Base-by-base conservation (phyloP, 2,888 invertebrate genomes). In the Meta bourneti region DNA sequence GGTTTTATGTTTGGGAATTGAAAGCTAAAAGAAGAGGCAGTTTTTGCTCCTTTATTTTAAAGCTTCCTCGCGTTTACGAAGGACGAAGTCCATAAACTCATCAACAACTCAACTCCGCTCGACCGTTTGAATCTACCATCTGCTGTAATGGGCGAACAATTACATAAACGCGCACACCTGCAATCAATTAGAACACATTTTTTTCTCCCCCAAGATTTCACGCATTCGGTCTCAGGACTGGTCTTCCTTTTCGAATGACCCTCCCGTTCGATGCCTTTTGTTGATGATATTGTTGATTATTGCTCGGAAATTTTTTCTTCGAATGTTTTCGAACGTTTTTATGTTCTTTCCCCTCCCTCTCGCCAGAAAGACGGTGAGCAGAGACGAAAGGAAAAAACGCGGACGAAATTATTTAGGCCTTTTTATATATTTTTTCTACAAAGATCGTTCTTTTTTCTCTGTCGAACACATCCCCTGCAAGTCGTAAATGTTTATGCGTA, bases 401-500 rank as follows among this genome's bases (percentile, higher is more conserved):
- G 16, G 54, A 16, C 6, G 34, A 69, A 54, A 19, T 75, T 75
- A 54, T 75, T 75, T 48, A n/a, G 48, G 48, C 51, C 77, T 52
- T 51, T 79, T 79, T 19, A 11, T n/a, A 52, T 54, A 7, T 79
- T 51, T 79, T 51, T 20, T 54, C 51, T 71, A 70, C 70, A 48
- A 70, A 72, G 16, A 20, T 79, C 20, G 20, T 49, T 61, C 34
- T 79, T 79, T 79, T 54, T 54, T 19, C 49, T 79, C 20, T 34
- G 5, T 74, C 34, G 19, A 7, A 6, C 49, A 69, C 69, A 61
- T 85, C 52, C 61, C 49, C 48, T 19, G 87, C 20, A 70, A 71
- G 61, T 87, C 87, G 80, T 87, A 87, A 87, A 87, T 87, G 79
- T 87, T 87, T 87, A 87, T 80, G 72, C 48, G 61, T 70, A 20